Evolutionary conservation across 2,113 vertebrate genomes (phyloP).

Genomic region (Bostrychus sinensis): DNA sequence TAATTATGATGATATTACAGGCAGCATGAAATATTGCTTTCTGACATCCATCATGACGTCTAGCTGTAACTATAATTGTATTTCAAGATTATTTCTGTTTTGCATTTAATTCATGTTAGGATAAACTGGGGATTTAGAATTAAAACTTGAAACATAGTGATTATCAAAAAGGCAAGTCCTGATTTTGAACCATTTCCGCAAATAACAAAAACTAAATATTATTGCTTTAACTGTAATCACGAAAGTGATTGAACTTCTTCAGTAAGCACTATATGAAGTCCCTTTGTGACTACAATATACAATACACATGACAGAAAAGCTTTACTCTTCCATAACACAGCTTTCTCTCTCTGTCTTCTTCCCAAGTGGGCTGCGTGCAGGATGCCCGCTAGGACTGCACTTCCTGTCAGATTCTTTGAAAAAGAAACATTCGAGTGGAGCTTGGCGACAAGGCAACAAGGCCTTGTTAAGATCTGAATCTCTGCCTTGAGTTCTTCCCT

Average conservation of each 20-base stretch:
- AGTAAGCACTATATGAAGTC: no score
- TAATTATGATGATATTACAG: no score
- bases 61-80: no score
- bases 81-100: no score
- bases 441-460: slow-evolving; percentile 24
- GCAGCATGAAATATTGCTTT: no score
- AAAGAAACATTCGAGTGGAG: slow-evolving; percentile 33
- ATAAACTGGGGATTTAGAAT: no score
- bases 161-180: no score
- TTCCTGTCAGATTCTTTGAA: slow-evolving; percentile 49
- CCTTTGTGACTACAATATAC: not conserved
- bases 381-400: slow-evolving; percentile 44
- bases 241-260: not conserved
- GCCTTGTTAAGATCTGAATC: slow-evolving; percentile 38
- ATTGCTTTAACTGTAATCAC: not conserved
- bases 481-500: slow-evolving; percentile 38
- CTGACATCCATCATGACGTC: no score
- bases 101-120: no score
- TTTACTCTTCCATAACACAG: not conserved
- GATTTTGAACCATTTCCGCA: no score
- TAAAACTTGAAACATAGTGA: no score
- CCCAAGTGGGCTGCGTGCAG: slow-evolving; percentile 20
- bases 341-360: slow-evolving; percentile 4
- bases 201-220: not conserved
- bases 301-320: not conserved